These are phyloP conservation scores for Mobula hypostoma DNA, from an alignment of 2,113 vertebrate species.

Conservation along the genomic window DNA sequence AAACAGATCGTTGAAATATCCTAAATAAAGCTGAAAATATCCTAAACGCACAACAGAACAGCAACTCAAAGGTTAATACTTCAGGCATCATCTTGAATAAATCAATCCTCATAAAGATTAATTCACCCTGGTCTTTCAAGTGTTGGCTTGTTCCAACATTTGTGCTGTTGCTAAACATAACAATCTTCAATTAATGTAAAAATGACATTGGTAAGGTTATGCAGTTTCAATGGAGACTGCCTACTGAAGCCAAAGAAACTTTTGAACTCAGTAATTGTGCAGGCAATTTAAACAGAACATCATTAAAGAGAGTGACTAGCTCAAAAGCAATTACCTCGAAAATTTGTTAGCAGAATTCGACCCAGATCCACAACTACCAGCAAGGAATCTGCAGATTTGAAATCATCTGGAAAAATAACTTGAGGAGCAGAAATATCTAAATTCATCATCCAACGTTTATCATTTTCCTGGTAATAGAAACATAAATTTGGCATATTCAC, in stretches of 20 bases:
- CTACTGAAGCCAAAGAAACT: not conserved
- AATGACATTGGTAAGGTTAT: not conserved
- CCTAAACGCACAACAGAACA: not conserved
- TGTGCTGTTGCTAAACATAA: not conserved
- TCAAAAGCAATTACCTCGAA: slow-evolving; percentile 66
- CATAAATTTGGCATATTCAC: not conserved
- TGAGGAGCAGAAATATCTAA: slow-evolving; percentile 96
- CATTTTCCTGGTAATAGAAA: slow-evolving; percentile 68
- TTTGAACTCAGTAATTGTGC: not conserved
- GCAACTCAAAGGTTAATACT: not conserved
- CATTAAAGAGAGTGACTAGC: not conserved
- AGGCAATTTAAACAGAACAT: not conserved
- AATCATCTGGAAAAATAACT: slow-evolving; percentile 94
- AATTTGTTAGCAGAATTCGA: slow-evolving; percentile 88
- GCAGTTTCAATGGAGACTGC: not conserved
- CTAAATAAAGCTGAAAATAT: not conserved
- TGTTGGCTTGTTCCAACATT: not conserved
- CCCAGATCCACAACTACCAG: slow-evolving; percentile 90
- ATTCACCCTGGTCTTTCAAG: not conserved
- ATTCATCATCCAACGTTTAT: slow-evolving; percentile 88
- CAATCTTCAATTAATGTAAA: not conserved
- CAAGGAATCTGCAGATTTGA: slow-evolving; percentile 81
- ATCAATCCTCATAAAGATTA: not conserved
- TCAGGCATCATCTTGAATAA: not conserved
- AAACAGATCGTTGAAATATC: not conserved